These are phyloP conservation scores for Noctua pronuba DNA, from an alignment of 2,888 invertebrate species.

Conservation along the genomic window DNA sequence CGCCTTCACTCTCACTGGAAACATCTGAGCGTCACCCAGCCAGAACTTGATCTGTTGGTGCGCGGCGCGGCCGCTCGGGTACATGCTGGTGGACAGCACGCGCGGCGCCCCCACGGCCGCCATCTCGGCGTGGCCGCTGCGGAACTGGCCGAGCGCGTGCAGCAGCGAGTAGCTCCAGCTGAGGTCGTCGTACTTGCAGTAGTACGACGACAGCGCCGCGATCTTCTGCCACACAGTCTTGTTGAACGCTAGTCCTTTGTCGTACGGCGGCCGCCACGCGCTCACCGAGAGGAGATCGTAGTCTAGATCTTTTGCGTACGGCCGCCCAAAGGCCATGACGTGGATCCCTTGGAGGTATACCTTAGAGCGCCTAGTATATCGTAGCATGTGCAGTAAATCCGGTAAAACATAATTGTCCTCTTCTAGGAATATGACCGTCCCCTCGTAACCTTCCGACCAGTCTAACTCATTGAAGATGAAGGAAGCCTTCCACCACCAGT, in stretches of 20 bases:
- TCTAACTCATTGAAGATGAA: constrained; percentile 71
- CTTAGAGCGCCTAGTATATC: constrained; percentile 63
- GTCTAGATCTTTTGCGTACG: constrained; percentile 58
- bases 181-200: constrained; percentile 75
- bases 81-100: constrained; percentile 67
- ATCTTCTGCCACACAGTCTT: constrained; percentile 73
- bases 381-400: constrained; percentile 74
- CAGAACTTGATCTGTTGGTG: constrained; percentile 29
- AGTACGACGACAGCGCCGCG: constrained; percentile 58
- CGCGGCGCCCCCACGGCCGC: constrained; percentile 71
- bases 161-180: constrained; percentile 79
- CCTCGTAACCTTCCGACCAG: constrained; percentile 63
- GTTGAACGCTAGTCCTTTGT: constrained; percentile 76
- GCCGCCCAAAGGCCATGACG: constrained; percentile 74
- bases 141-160: constrained; percentile 66
- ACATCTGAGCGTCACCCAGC: constrained; percentile 55
- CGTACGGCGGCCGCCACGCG: constrained; percentile 75
- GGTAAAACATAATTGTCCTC: constrained; percentile 76
- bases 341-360: constrained; percentile 65
- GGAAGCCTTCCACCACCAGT: constrained; percentile 82
- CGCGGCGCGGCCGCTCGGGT: constrained; percentile 57
- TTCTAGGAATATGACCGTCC: constrained; percentile 74
- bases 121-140: constrained; percentile 66
- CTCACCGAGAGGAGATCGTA: constrained; percentile 70
- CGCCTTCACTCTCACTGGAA: constrained; percentile 69